These are phyloP conservation scores for Ephialtes manifestator DNA, from an alignment of 2,888 invertebrate species.

Conservation along the genomic window DNA sequence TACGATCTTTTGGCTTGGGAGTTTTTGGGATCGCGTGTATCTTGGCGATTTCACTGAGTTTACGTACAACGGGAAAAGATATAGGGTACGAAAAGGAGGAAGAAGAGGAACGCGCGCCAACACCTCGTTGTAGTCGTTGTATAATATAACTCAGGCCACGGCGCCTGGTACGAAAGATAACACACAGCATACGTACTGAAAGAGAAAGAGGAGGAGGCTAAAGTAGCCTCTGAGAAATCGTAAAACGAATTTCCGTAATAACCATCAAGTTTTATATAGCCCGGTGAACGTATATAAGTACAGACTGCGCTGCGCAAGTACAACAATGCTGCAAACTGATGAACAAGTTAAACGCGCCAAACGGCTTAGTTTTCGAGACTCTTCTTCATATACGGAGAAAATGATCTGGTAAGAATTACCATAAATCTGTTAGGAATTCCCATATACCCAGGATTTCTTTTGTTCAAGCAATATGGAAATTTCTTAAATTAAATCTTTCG, in stretches of 20 bases:
- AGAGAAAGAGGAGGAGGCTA: constrained; percentile 3
- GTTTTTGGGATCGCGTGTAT: constrained; percentile 37
- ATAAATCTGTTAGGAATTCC: too few relatives aligned
- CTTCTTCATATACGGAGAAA: background rate
- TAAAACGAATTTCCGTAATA: constrained; percentile 76
- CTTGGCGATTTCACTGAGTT: constrained; percentile 34
- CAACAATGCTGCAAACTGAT: constrained; percentile 7
- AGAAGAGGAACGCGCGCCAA: constrained; percentile 27
- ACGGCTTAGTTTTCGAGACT: background rate
- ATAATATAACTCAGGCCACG: constrained; percentile 34
- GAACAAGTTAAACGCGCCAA: background rate
- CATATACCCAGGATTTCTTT: too few relatives aligned
- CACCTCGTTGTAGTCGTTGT: background rate
- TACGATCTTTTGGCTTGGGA: background rate
- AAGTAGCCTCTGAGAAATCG: constrained; percentile 71
- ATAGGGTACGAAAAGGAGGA: constrained; percentile 16
- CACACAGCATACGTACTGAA: constrained; percentile 38
- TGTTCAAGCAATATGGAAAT: too few relatives aligned
- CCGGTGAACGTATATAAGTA: constrained; percentile 50
- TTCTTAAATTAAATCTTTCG: too few relatives aligned
- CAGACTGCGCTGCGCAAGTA: background rate
- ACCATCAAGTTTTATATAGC: constrained; percentile 63
- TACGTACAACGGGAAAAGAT: background rate
- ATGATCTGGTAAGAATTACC: background rate
- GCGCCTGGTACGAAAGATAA: constrained; percentile 63